Base-by-base conservation (phyloP, 2,113 vertebrate species). In the Archocentrus centrarchus region DNA sequence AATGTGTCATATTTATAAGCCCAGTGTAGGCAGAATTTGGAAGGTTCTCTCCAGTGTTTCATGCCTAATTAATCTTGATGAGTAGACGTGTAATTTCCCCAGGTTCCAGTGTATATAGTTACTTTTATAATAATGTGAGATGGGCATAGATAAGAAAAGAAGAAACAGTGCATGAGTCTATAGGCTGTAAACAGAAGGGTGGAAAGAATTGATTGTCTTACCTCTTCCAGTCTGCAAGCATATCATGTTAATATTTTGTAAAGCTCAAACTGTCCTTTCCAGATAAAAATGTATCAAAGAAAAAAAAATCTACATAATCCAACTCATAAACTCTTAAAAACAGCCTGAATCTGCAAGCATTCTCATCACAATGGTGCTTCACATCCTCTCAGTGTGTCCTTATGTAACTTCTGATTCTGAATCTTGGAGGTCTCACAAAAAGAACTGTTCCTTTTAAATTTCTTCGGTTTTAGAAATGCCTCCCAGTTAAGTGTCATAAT, bases 401-500 rank as follows among this genome's bases (percentile, higher is more conserved):
- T 14, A 10, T 80, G n/a, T 50, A 55, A n/a, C 41, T 37, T 50
- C 55, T 70, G 11, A 59, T 30, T 59, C 17, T 64, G 5, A 59
- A n/a, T 47, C 17, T 53, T 11, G 9, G 59, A 82, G 7, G 60
- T 82, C 44, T 84, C 82, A 17, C 53, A 76, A 66, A 89, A 75
- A 68, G 70, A 89, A 77, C 70, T 73, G 79, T 88, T 83, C 86
- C 53, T 62, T 57, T 81, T 30, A 1, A 18, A 62, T 75, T 73
- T 77, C 13, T 63, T 79, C 62, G 47, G 27, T 32, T 11, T 39
- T 59, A 81, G 59, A 81, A 80, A 86, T 81, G 44, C 20, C 76
- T 91, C 35, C 11, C 15, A 73, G 81, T 91, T 85, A 86, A 89
- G 35, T 61, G 57, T 32, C 20, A 75, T 81, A 86, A 92, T 93